Evolutionary conservation across 2,797 vertebrate genomes (phyloP), one percentile per base, ranked within the genome.

Genomic region (Lepus townsendii): DNA sequence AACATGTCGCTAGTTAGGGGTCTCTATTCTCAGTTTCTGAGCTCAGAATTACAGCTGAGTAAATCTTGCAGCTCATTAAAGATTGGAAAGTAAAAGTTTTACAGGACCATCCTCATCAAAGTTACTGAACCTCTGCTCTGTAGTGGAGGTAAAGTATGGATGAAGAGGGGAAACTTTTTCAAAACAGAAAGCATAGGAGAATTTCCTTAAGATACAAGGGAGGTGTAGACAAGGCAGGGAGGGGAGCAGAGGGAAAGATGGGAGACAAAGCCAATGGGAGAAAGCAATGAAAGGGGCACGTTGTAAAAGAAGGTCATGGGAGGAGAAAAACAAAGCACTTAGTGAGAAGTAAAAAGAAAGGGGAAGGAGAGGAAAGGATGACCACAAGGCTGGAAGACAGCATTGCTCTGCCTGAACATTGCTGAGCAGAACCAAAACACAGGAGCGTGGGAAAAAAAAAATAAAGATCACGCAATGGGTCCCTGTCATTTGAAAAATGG

Each of bases 61-160:
- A 98, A 98, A 98, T 98, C 98, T 98, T 98, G 97, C 97, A 97
- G 98, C 97, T 98, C 98, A 98, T 98, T 98, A 98, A 98, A 98
- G 96, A 95, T 65, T 94, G 87, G 88, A 97, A 0, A 78, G 97
- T 97, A 98, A 97, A 98, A 98, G 96, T 98, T 98, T 97, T 98
- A 97, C 76, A 80, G 97, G 96, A 97, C 95, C 95, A 98, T 98
- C 97, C 97, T 98, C 97, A 97, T 96, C 91, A 97, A 94, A 94
- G 96, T 97, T 95, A 96, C 96, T 86, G 96, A 97, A 96, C 97
- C 97, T 98, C 94, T 96, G 96, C 94, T 97, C 85, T 97, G 97
- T 82, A 42, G 95, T 90, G 96, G 93, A 85, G 63, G 93, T 87
- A 63, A 92, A 95, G 57, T 73, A 69, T 20, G 20, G 92, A 72